Percentiles rank a stretch among this genome's conserved stretches.
Conservation (phyloP, 2,113 vertebrate genomes). For the Oceanites oceanicus region DNA sequence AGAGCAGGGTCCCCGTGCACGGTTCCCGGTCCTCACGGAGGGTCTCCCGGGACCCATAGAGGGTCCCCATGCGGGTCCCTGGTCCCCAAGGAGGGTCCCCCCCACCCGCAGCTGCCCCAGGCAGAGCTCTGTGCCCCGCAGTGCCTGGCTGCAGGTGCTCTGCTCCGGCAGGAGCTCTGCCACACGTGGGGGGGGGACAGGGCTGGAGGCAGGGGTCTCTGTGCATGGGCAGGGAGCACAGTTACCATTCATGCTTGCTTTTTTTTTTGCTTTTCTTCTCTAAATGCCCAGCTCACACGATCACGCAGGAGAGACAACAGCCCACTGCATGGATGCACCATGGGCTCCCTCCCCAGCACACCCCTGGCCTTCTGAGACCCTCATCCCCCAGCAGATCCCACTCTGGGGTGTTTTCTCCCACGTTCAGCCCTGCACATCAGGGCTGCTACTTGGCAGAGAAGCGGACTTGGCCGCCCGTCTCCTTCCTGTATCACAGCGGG, state of each 20-base stretch:
- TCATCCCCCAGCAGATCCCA: not conserved
- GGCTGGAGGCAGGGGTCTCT: not conserved
- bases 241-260: not conserved
- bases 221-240: not conserved
- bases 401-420: not conserved
- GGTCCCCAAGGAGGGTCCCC: not conserved
- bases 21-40: not conserved
- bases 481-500: slow-evolving; percentile 41
- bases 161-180: not conserved
- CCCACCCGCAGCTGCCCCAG: not conserved
- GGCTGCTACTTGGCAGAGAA: slow-evolving; percentile 1
- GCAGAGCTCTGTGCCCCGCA: not conserved
- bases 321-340: accelerated
- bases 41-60: not conserved
- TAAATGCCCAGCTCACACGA: not conserved
- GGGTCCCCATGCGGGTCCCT: not conserved
- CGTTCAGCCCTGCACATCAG: not conserved
- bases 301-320: not conserved
- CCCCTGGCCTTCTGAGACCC: not conserved
- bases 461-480: not conserved
- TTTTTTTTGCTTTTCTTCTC: not conserved
- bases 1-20: not conserved
- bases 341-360: not conserved
- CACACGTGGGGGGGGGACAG: not conserved
- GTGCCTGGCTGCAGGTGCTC: not conserved